Base-by-base conservation (phyloP, 2,888 invertebrate species). In the Notodonta ziczac region DNA sequence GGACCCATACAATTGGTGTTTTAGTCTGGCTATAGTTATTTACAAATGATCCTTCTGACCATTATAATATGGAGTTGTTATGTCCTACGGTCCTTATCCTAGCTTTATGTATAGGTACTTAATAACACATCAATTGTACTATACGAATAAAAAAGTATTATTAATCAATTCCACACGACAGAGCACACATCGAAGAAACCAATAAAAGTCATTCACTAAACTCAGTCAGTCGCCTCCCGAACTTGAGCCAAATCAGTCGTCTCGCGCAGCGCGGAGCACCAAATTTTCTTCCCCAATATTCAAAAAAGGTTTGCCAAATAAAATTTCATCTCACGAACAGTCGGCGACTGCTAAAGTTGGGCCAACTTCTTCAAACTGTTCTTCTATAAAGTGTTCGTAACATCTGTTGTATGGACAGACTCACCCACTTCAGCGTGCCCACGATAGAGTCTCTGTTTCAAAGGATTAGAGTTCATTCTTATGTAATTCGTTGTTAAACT, bases 331-430 rank as follows among this genome's bases (percentile, higher is more conserved):
- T 89, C 88, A 86, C 86, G 83, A 84, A 83, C 82, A 75, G 67
- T 73, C 74, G 67, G 70, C 70, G 72, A 79, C 84, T 84, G 86
- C 78, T 78, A 77, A 87, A 88, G 82, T 87, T 87, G 69, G 66
- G 61, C 70, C 70, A 80, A 87, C 80, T 86, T 83, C 83, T 78
- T 82, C 81, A 81, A 83, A 73, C 77, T 70, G 75, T 74, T 54
- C 86, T 83, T 77, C 80, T 81, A 82, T 82, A 84, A 87, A 90
- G 84, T 84, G 85, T 79, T 83, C 77, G 89, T 80, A 90, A 90
- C 90, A 91, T 88, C 89, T 91, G 90, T 88, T 89, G 87, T 89
- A 86, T 88, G 86, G 83, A 86, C 85, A 85, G 80, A 73, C 70
- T 56, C 63, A 64, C 82, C 74, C 85, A 82, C 71, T 79, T 80